phyloP scores from a whole-genome alignment of 1,140 invertebrate genomes.

The Ladona fulva region DNA sequence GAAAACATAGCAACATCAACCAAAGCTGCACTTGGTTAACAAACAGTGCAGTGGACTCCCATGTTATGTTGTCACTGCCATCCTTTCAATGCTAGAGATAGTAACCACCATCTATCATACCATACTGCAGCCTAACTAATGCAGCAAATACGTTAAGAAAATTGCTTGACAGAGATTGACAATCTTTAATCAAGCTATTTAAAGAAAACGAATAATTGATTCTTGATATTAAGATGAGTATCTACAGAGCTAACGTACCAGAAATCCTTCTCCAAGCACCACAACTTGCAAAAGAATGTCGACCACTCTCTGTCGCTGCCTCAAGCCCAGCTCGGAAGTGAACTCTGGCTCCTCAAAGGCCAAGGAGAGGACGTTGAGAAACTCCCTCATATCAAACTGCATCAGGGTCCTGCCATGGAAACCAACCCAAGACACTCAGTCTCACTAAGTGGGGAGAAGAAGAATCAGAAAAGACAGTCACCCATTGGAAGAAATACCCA shows the following conservation, averaged over 20 bases:
- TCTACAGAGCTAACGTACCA: constrained; percentile 39
- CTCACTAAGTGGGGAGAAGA: constrained; percentile 13
- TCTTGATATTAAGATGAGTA: not conserved
- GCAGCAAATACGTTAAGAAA: too few relatives aligned
- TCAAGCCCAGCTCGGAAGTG: constrained; percentile 56
- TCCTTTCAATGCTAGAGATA: too few relatives aligned
- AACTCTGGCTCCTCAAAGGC: constrained; percentile 82
- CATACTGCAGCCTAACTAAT: too few relatives aligned
- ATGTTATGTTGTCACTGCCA: too few relatives aligned
- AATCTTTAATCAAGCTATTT: too few relatives aligned
- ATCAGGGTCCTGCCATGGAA: constrained; percentile 56
- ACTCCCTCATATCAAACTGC: constrained; percentile 79
- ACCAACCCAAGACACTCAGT: constrained; percentile 26
- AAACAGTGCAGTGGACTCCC: too few relatives aligned
- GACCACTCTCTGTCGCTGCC: constrained; percentile 66
- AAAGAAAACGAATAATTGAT: not conserved
- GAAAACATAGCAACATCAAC: too few relatives aligned
- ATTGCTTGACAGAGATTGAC: too few relatives aligned
- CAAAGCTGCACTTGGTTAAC: too few relatives aligned
- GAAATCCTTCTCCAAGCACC: constrained; percentile 56
- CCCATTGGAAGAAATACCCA: not conserved
- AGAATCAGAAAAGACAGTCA: constrained; percentile 6
- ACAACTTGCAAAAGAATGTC: constrained; percentile 72
- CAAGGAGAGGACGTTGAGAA: constrained; percentile 79
- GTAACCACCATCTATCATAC: too few relatives aligned